Base-by-base conservation (phyloP, 2,113 vertebrate genomes). In the Setophaga petechia region DNA sequence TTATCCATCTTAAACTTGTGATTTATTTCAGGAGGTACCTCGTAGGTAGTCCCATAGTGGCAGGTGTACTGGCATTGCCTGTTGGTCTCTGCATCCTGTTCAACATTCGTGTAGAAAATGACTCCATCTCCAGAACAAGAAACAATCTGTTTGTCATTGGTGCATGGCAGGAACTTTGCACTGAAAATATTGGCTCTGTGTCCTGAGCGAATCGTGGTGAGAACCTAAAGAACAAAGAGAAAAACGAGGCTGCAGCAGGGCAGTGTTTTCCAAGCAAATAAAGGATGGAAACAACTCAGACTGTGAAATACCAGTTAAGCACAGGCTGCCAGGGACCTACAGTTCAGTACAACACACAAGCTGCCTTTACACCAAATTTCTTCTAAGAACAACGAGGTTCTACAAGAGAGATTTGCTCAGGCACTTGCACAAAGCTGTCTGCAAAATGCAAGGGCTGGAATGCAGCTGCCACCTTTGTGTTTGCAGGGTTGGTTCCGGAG, bases 171-270 rank as follows among this genome's bases (percentile, higher is more conserved):
- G 97, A 99, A 99, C 96, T 99, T 99, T 33, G 99, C 99, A 74
- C 99, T 99, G 98, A 99, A 99, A 97, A 99, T 99, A 87, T 99
- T 99, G 78, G 99, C 99, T 93, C 99, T 98, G 83, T 99, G 99
- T 92, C 99, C 99, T 74, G 99, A 99, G 85, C 98, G 99, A 97
- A 99, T 99, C 3, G 99, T 99, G 41, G 99, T 99, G 97, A 99
- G 98, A 95, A 99, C 98, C 99, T 99, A 90, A n/a, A 44, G 76
- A 27, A 94, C 93, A 43, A 65, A 63, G 84, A 37, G 4, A 90
- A 41, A 89, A 87, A 5, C 73, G 76, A 91, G 18, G 13, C 10
- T 87, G 25, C 35, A 66, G 74, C 67, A 94, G 80, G 24, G 77
- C 84, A 61, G 21, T 12, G 55, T 33, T 67, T 79, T 77, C 41